These are phyloP conservation scores for Eidolon helvum DNA, from an alignment of 2,113 vertebrate genomes.

Conservation along the genomic window DNA sequence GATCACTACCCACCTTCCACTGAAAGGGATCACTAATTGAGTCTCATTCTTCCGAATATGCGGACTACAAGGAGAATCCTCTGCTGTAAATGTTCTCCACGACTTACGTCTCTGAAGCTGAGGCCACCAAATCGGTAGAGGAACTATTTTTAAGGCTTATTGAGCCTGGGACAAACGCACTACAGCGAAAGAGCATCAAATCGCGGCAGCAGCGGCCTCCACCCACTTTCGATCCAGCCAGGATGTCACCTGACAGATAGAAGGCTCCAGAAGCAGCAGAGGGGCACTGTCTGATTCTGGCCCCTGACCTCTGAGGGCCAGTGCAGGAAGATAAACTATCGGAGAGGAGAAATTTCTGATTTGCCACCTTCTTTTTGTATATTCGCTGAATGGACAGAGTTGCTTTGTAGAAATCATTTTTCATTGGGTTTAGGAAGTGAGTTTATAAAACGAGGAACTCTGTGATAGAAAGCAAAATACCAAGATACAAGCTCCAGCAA, in stretches of 20 bases:
- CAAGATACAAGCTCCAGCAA: not conserved
- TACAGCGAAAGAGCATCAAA: not conserved
- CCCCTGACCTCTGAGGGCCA: not conserved
- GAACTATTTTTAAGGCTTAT: constrained; percentile 57
- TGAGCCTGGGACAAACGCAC: constrained; percentile 36
- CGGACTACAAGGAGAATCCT: not conserved
- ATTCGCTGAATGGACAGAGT: not conserved
- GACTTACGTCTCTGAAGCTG: constrained; percentile 21
- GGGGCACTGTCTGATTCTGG: not conserved
- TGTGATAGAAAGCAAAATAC: not conserved
- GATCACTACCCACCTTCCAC: not conserved
- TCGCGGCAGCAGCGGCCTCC: not conserved
- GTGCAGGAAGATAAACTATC: not conserved
- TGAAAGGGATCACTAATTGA: constrained; percentile 16
- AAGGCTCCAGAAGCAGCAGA: not conserved
- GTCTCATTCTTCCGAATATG: constrained; percentile 40
- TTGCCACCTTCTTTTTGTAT: not conserved
- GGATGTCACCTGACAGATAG: not conserved
- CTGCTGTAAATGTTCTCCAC: not conserved
- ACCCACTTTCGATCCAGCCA: not conserved
- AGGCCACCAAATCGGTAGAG: not conserved
- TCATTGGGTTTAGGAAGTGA: not conserved
- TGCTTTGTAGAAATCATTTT: not conserved
- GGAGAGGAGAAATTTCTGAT: not conserved
- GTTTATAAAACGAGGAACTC: not conserved